phyloP scores from a whole-genome alignment of 1,140 invertebrate species.

The Lerema accius region DNA sequence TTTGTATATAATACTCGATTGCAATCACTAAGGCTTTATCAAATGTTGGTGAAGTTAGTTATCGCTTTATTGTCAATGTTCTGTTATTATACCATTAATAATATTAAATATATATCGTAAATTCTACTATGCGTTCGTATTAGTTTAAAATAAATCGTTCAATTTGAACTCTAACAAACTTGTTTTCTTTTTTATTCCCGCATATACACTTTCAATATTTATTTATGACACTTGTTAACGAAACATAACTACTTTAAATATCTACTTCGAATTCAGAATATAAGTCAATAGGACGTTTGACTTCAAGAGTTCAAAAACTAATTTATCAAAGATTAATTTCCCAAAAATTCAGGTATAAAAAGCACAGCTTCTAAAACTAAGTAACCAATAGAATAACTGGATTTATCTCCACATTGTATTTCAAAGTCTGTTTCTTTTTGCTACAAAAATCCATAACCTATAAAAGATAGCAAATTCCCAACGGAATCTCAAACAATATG shows the following conservation, averaged over 20 bases:
- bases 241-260: too few relatives aligned
- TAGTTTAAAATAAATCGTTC: conserved; percentile 81
- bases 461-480: not conserved
- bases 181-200: conserved; percentile 44
- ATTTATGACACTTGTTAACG: too few relatives aligned
- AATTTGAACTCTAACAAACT: conserved; percentile 58
- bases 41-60: conserved; percentile 76
- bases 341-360: too few relatives aligned
- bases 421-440: too few relatives aligned
- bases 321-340: too few relatives aligned
- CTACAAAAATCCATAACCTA: conserved; percentile 4
- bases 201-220: not conserved
- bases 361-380: too few relatives aligned
- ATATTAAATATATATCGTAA: conserved; percentile 80
- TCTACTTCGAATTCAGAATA: too few relatives aligned
- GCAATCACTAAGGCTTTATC: conserved; percentile 73
- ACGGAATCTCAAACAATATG: conserved; percentile 11
- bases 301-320: too few relatives aligned
- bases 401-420: too few relatives aligned
- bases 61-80: conserved; percentile 79
- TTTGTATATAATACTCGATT: conserved; percentile 65
- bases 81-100: conserved; percentile 78
- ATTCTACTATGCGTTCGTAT: conserved; percentile 81
- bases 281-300: too few relatives aligned
- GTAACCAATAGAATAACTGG: too few relatives aligned